Base-by-base conservation (phyloP, 2,113 vertebrate genomes). In the Stigmatopora argus region DNA sequence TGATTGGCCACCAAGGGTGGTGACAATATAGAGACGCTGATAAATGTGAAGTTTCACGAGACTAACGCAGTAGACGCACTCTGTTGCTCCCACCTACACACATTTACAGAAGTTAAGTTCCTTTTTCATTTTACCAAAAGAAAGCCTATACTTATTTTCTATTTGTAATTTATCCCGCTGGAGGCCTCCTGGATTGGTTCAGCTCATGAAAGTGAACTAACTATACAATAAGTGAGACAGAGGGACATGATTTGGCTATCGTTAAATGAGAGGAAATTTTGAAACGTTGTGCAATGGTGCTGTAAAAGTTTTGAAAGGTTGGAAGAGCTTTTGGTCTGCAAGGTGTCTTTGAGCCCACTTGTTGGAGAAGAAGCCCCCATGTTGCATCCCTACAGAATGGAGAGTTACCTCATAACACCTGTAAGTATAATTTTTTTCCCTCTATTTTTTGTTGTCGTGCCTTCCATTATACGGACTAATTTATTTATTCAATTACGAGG, bases 371-470 rank as follows among this genome's bases (percentile, higher is more conserved):
- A 86, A 66, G 85, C 85, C 89, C 90, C 89, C 86, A 92, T 92
- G 90, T 90, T 92, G 85, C 90, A 92, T 88, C 72, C 90, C 47
- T 89, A 87, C 88, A 92, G 89, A 89, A 93, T 92, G 92, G 92
- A 93, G 88, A 91, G 89, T 80, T 93, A 93, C 68, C 89, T 93
- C 80, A 90, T 92, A 75, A 79, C 89, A 31, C 83, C 89, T 80
- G 92, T 93, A 72, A 92, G 92, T 92, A 92, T 49, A 5, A 11
- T 72, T 70, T 13, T 62, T 70, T 65, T 65, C 38, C 65, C 53
- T 11, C 35, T 18, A 47, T 73, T 3, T 18, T 58, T 13, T 41
- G 38, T 41, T 41, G 38, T 41, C 2, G 38, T 41, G 38, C 1
- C 38, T 5, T 7, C 38, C 7, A 41, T 41, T 41, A 41, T 10